Conservation (phyloP, 2,797 vertebrate species). For the Protosalanx chinensis region DNA sequence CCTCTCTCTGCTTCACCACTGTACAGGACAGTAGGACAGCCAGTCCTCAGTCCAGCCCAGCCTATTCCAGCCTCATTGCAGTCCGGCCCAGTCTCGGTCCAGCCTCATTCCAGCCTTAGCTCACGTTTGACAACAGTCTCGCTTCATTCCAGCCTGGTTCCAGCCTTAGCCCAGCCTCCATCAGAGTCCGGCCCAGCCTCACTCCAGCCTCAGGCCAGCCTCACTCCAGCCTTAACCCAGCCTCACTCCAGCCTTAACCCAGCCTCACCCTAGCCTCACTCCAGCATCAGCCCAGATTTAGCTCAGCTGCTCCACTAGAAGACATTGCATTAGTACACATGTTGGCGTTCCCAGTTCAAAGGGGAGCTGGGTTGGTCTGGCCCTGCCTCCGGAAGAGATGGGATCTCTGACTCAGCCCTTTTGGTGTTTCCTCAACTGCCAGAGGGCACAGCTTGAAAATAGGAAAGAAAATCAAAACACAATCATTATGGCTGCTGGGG, state of each 20-base stretch:
- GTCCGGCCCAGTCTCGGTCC: too few species aligned
- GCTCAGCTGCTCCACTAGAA: constrained; percentile 60
- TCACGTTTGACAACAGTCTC: too few species aligned
- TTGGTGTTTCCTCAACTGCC: constrained; percentile 69
- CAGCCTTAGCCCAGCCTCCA: neutral
- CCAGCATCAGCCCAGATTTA: neutral
- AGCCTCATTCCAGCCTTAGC: too few species aligned
- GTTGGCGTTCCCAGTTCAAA: constrained; percentile 46
- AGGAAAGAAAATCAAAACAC: neutral
- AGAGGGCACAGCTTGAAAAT: constrained; percentile 42
- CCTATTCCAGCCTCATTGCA: neutral
- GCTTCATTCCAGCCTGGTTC: neutral
- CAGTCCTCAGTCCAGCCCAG: neutral
- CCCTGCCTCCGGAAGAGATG: constrained; percentile 74
- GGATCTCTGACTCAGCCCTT: constrained; percentile 75
- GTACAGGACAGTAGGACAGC: constrained; percentile 17
- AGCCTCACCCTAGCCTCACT: too few species aligned
- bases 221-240: neutral
- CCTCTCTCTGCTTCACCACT: neutral
- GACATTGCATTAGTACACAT: constrained; percentile 17
- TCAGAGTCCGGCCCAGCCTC: neutral
- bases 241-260: neutral
- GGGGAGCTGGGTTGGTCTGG: constrained; percentile 35
- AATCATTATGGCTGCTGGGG: neutral
- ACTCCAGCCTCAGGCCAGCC: neutral